Conservation (phyloP, 1,140 invertebrate species). For the Zaprionus gabonicus region DNA sequence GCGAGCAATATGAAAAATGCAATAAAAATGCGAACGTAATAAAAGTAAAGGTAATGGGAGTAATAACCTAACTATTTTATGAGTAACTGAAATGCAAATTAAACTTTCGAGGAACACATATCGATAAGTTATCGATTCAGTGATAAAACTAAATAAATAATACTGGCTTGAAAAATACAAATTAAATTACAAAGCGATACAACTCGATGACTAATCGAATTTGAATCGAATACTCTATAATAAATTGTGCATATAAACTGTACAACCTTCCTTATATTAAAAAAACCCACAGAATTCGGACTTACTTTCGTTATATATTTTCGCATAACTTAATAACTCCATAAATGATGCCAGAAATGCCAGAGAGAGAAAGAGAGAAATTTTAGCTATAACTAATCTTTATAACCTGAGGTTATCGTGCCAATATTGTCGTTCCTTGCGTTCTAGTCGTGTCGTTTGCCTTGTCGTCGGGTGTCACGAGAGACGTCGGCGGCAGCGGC, state of each 20-base stretch:
- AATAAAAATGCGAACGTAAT: not conserved
- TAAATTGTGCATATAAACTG: not conserved
- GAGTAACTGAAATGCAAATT: not conserved
- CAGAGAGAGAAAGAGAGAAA: not conserved
- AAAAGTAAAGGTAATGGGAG: not conserved
- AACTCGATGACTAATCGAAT: not conserved
- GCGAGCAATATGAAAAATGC: not conserved
- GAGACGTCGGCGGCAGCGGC: slow-evolving; percentile 31
- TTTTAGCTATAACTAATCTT: not conserved
- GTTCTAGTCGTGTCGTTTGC: slow-evolving; percentile 1
- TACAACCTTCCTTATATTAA: not conserved
- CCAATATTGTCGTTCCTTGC: slow-evolving; percentile 9
- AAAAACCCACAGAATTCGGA: not conserved
- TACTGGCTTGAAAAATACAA: not conserved
- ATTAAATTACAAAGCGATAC: not conserved
- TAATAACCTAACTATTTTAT: not conserved
- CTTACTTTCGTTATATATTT: not conserved
- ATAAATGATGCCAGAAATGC: not conserved
- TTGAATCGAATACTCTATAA: too few relatives aligned
- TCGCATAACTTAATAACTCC: slow-evolving; percentile 7
- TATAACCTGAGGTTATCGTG: slow-evolving; percentile 9
- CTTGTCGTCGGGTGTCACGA: slow-evolving; percentile 17
- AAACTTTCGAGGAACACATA: not conserved
- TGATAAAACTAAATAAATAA: not conserved
- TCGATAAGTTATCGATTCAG: not conserved